Base-by-base conservation (phyloP, 2,888 invertebrate genomes). In the Hypomecis punctinalis region DNA sequence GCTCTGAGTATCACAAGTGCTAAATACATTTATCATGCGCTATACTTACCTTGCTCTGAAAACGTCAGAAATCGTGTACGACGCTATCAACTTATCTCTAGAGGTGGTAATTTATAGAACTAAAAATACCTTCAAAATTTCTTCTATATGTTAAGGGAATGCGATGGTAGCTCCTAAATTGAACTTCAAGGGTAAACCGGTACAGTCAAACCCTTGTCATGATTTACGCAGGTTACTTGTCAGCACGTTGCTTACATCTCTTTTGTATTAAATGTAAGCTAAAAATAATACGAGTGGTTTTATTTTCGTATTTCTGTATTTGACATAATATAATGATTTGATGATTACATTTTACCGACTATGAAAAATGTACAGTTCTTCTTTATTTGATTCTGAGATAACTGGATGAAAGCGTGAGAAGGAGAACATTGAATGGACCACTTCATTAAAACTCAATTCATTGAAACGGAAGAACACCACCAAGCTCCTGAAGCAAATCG, bases 21-120 rank as follows among this genome's bases (percentile, higher is more conserved):
- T n/a, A n/a, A n/a, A n/a, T n/a, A n/a, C n/a, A n/a, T n/a, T n/a
- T n/a, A n/a, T n/a, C n/a, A n/a, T n/a, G n/a, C n/a, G n/a, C n/a
- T n/a, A n/a, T n/a, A n/a, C 5, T 43, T 11, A 49, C 49, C 36
- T 49, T 49, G 49, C 11, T 37, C 49, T 8, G 37, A 8, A 49
- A 49, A 36, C 11, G 36, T 49, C 49, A 37, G 7, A 49, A 9
- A 11, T 49, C 37, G 13, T 11, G 11, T 49, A 11, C 49, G 8
- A 5, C 5, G 9, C 39, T 6, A 23, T 9, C 23, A 49, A 37
- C 49, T 6, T 37, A n/a, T 6, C n/a, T 0, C n/a, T 7, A 4
- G 1, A 11, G 6, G 11, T 49, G 11, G 7, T 6, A 49, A 49
- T 37, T 5, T 0, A 8, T 36, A 6, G 4, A 37, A 49, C 49